Conservation (phyloP, 2,797 vertebrate genomes). For the Kryptopterus vitreolus region DNA sequence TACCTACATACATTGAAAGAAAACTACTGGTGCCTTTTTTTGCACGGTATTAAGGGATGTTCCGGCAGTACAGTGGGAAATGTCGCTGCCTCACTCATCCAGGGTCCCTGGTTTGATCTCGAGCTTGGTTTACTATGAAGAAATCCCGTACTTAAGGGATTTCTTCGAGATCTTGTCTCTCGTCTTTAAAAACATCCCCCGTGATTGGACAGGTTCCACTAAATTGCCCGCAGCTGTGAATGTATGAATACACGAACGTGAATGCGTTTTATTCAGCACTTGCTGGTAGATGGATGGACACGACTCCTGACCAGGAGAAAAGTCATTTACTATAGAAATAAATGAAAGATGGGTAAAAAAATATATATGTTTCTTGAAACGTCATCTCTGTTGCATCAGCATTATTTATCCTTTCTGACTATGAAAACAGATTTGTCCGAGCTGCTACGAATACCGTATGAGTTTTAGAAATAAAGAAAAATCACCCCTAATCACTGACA, state of each 20-base stretch:
- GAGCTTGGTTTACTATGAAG: background rate
- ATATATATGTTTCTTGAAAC: no score
- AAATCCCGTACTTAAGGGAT: background rate
- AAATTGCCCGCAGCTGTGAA: background rate
- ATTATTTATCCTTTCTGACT: background rate
- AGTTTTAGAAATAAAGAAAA: no score
- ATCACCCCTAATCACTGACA: conserved; percentile 38
- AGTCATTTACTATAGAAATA: background rate
- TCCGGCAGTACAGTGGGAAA: no score
- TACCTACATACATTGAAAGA: no score
- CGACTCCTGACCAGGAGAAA: background rate
- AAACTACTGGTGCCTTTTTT: no score
- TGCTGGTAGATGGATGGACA: no score
- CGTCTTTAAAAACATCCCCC: background rate
- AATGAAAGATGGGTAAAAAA: background rate
- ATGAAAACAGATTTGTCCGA: background rate
- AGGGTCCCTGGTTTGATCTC: background rate
- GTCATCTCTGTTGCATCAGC: no score
- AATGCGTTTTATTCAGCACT: no score
- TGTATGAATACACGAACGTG: no score
- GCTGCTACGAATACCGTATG: no score
- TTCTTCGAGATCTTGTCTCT: background rate
- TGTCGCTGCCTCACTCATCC: background rate
- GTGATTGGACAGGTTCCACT: background rate
- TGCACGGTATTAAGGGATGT: no score